A percentile compares a stretch with the other conserved stretches of the same genome.
Evolutionary conservation across 2,797 vertebrate species (phyloP).

Genomic region (Benthosema pterotum): DNA sequence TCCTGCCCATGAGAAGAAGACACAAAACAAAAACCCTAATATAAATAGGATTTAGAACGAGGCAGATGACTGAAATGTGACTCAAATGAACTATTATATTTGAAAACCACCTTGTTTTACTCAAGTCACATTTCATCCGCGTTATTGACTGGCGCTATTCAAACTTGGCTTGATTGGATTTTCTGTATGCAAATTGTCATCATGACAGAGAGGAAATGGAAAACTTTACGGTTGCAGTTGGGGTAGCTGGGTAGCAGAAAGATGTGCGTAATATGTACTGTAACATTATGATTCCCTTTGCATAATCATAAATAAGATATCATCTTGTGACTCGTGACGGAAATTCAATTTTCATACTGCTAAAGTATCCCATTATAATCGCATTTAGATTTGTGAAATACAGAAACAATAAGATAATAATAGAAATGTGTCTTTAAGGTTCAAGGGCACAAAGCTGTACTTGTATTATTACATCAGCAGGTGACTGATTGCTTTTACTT

Average conservation of each 20-base stretch:
- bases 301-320: no score
- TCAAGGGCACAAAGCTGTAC: no score
- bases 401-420: neutral
- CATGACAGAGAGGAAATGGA: slow-evolving; percentile 8
- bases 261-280: no score
- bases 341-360: no score
- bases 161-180: slow-evolving; percentile 42
- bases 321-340: no score
- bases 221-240: neutral
- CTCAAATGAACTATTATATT: slow-evolving; percentile 31
- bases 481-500: no score
- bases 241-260: no score
- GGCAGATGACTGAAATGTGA: slow-evolving; percentile 4
- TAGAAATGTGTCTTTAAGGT: neutral
- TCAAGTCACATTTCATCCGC: slow-evolving; percentile 15
- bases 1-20: slow-evolving; percentile 20
- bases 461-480: no score
- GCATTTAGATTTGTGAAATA: no score
- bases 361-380: no score
- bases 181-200: slow-evolving; percentile 35
- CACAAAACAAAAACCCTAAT: slow-evolving; percentile 22
- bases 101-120: slow-evolving; percentile 22
- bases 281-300: no score
- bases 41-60: slow-evolving; percentile 19
- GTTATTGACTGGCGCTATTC: slow-evolving; percentile 56